phyloP scores from a whole-genome alignment of 2,888 invertebrate genomes.

The Mythimna ferrago region DNA sequence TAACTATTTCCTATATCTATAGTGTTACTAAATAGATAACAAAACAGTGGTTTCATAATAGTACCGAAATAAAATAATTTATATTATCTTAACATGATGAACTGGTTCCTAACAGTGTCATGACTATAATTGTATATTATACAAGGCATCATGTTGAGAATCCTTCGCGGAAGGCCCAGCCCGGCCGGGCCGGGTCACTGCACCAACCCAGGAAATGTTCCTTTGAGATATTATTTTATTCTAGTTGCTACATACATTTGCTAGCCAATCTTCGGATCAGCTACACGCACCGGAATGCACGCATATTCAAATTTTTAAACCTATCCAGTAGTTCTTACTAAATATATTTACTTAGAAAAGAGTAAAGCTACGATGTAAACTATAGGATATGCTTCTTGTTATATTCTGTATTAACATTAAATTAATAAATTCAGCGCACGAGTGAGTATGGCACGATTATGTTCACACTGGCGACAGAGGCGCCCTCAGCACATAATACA shows the following conservation, averaged over 20 bases:
- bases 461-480: constrained; percentile 32
- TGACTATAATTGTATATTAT: background rate
- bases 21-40: constrained; percentile 23
- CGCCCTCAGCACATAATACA: background rate
- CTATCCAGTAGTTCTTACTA: constrained; percentile 10
- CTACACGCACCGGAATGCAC: constrained; percentile 20
- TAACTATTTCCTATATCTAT: constrained; percentile 26
- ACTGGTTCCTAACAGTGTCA: constrained; percentile 7
- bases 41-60: constrained; percentile 20
- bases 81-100: background rate
- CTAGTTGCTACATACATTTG: constrained; percentile 13
- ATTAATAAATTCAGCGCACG: constrained; percentile 15
- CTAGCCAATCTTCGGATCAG: background rate
- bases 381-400: constrained; percentile 22
- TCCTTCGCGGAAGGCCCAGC: constrained; percentile 9
- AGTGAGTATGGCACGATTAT: constrained; percentile 52
- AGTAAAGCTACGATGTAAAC: constrained; percentile 4
- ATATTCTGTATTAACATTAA: background rate
- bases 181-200: constrained; percentile 12
- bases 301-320: constrained; percentile 4
- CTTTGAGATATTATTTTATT: constrained; percentile 3
- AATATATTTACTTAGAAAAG: constrained; percentile 4
- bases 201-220: constrained; percentile 18
- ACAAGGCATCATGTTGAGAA: constrained; percentile 23
- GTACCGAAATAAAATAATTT: constrained; percentile 22